phyloP scores from a whole-genome alignment of 2,113 vertebrate genomes.

The Neopipo cinnamomea region DNA sequence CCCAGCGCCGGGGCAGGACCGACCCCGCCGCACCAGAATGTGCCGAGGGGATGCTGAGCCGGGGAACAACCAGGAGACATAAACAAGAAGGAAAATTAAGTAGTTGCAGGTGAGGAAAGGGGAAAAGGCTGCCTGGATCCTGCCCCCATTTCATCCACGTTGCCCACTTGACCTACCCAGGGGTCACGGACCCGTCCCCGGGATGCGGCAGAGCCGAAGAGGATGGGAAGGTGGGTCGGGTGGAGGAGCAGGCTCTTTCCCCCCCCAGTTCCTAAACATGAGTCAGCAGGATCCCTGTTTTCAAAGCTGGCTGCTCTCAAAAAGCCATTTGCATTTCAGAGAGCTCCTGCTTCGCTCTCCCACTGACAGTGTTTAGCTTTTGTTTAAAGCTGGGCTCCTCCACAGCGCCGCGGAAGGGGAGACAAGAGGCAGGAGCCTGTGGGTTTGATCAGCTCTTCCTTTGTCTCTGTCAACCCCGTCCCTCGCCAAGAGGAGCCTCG shows the following conservation, averaged over 20 bases:
- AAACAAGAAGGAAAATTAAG: neutral
- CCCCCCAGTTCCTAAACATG: neutral
- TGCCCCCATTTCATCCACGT: accelerated
- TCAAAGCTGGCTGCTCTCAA: conserved; percentile 2
- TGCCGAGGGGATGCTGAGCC: neutral
- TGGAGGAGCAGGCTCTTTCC: neutral
- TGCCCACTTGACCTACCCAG: accelerated
- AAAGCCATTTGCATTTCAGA: conserved; percentile 58
- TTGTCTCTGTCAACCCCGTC: neutral
- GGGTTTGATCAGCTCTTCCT: conserved; percentile 6
- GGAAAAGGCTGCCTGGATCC: neutral
- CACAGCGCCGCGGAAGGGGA: neutral
- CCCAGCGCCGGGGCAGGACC: neutral
- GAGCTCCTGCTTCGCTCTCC: neutral
- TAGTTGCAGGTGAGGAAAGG: neutral
- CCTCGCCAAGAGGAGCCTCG: neutral
- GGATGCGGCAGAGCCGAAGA: neutral
- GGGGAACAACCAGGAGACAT: neutral
- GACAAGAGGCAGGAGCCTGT: conserved; percentile 16
- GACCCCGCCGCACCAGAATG: neutral
- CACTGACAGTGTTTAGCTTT: conserved; percentile 27
- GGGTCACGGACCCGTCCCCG: accelerated
- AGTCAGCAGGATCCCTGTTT: conserved; percentile 30
- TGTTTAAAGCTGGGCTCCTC: conserved; percentile 13
- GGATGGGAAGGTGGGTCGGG: neutral